phyloP scores from a whole-genome alignment of 2,888 invertebrate species.

The Troides oblongomaculatus region DNA sequence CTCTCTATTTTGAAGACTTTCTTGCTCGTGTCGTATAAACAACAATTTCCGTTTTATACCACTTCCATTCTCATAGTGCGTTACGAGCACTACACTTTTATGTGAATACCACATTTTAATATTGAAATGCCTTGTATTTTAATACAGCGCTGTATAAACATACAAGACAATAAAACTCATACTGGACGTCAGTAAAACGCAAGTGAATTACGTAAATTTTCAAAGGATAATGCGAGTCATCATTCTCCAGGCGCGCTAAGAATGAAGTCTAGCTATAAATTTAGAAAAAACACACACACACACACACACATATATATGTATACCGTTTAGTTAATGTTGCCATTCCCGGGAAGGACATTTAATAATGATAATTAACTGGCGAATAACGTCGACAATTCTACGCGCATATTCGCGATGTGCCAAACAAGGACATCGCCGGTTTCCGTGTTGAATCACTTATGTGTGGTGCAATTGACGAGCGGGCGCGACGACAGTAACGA shows the following conservation, averaged over 20 bases:
- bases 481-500: slow-evolving; percentile 16
- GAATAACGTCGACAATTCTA: slow-evolving; percentile 65
- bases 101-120: background rate
- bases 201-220: slow-evolving; percentile 21
- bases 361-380: slow-evolving; percentile 65
- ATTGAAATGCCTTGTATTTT: background rate
- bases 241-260: slow-evolving; percentile 34
- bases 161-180: slow-evolving; percentile 1
- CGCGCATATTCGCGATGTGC: slow-evolving; percentile 67
- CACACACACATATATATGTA: too few species aligned
- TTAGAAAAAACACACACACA: slow-evolving; percentile 36
- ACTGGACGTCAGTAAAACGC: slow-evolving; percentile 3
- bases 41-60: too few species aligned
- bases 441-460: slow-evolving; percentile 73
- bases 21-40: too few species aligned
- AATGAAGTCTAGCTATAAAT: slow-evolving; percentile 44
- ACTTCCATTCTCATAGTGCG: too few species aligned
- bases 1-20: too few species aligned
- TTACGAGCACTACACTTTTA: too few species aligned
- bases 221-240: slow-evolving; percentile 29
- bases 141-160: slow-evolving; percentile 2
- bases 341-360: slow-evolving; percentile 56
- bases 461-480: slow-evolving; percentile 40
- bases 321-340: slow-evolving; percentile 31
- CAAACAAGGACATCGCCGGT: slow-evolving; percentile 70